Conservation (phyloP, 2,113 vertebrate genomes). For the Rutilus rutilus region DNA sequence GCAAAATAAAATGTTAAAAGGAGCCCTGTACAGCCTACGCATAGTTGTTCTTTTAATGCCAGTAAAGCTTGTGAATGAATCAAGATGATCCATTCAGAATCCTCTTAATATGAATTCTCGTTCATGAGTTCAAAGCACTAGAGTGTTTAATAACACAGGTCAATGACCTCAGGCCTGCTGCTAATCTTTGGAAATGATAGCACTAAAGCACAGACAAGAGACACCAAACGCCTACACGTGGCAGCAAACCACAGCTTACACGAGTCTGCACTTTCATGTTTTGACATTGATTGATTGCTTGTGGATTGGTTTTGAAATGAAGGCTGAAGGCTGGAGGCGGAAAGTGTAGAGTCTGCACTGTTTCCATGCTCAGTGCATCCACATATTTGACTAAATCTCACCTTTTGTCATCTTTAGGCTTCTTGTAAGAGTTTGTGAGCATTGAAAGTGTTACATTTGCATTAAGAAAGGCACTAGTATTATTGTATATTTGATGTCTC, state of each 20-base stretch:
- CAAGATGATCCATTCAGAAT: constrained; percentile 47
- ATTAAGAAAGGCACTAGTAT: constrained; percentile 11
- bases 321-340: constrained; percentile 36
- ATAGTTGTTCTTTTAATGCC: not conserved
- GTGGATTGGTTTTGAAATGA: constrained; percentile 52
- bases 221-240: not conserved
- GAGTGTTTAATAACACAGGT: constrained; percentile 47
- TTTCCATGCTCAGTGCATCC: not conserved
- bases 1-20: constrained; percentile 13
- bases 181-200: constrained; percentile 58
- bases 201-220: constrained; percentile 38
- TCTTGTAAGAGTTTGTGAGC: constrained; percentile 13
- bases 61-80: constrained; percentile 34
- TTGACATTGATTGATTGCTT: constrained; percentile 57
- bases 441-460: not conserved
- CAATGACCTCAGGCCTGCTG: constrained; percentile 45
- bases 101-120: constrained; percentile 36
- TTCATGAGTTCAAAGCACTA: constrained; percentile 36
- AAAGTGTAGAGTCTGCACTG: constrained; percentile 25
- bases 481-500: not conserved
- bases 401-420: constrained; percentile 12
- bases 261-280: constrained; percentile 38
- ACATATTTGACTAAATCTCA: constrained; percentile 32
- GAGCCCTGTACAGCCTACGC: not conserved
- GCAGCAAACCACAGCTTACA: constrained; percentile 30